Percentiles rank a stretch among this genome's conserved stretches.
phyloP scores from a whole-genome alignment of 1,140 invertebrate genomes.

The Orius insidiosus region DNA sequence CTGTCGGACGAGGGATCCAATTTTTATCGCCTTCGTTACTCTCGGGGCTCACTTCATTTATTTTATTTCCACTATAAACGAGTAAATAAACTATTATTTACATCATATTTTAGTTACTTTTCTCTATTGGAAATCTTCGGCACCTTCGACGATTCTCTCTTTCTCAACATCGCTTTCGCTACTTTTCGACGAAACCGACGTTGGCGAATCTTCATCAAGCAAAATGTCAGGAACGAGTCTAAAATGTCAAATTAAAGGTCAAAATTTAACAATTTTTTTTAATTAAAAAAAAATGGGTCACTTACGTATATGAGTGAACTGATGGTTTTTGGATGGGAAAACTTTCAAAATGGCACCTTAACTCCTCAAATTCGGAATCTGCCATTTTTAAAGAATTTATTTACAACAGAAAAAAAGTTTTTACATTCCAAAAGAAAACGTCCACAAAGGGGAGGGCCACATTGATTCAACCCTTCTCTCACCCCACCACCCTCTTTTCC shows the following conservation, averaged over 20 bases:
- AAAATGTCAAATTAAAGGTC: slow-evolving; percentile 14
- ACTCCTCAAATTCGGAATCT: slow-evolving; percentile 82
- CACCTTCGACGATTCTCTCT: slow-evolving; percentile 20
- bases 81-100: slow-evolving; percentile 2
- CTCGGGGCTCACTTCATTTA: slow-evolving; percentile 12
- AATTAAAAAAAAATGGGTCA: no score
- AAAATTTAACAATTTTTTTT: slow-evolving; percentile 2
- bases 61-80: slow-evolving; percentile 2
- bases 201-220: slow-evolving; percentile 59
- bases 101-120: not conserved
- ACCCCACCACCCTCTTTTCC: not conserved
- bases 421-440: not conserved
- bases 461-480: slow-evolving; percentile 6
- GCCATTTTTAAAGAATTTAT: slow-evolving; percentile 42
- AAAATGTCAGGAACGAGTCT: slow-evolving; percentile 62
- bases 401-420: not conserved
- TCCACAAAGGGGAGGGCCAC: not conserved
- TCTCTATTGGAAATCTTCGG: slow-evolving; percentile 20
- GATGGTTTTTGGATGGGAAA: slow-evolving; percentile 61
- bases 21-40: slow-evolving; percentile 9
- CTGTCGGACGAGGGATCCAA: slow-evolving; percentile 20
- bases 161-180: slow-evolving; percentile 33
- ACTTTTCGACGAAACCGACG: slow-evolving; percentile 48
- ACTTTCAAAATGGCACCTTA: slow-evolving; percentile 67
- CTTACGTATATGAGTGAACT: slow-evolving; percentile 44